Percentiles rank a stretch among this genome's conserved stretches.
These are phyloP conservation scores for Anguilla marmorata DNA, from an alignment of 2,797 vertebrate species.

Conservation along the genomic window DNA sequence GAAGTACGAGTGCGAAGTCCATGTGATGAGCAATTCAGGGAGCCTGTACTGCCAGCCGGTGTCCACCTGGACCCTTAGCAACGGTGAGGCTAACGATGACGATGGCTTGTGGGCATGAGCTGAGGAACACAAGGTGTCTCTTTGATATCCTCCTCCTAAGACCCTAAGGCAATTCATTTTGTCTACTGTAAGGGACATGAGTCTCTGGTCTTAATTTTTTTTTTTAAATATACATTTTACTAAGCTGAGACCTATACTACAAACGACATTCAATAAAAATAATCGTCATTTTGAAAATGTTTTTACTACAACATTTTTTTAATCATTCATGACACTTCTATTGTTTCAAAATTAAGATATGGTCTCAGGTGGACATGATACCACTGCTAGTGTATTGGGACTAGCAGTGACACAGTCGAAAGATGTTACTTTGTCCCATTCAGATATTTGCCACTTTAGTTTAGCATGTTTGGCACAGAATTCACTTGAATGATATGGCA, in stretches of 20 bases:
- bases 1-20: constrained; percentile 76
- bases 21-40: constrained; percentile 70
- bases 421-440: not conserved
- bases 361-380: not conserved
- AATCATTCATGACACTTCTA: too few relatives aligned
- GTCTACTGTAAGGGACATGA: too few relatives aligned
- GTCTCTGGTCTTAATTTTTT: too few relatives aligned
- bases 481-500: not conserved
- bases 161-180: too few relatives aligned
- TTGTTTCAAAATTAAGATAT: too few relatives aligned
- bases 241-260: too few relatives aligned
- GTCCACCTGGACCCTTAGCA: constrained; percentile 80
- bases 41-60: constrained; percentile 76
- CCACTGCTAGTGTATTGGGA: not conserved
- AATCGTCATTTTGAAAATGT: too few relatives aligned
- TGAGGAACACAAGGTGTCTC: not conserved
- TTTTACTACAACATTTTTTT: too few relatives aligned
- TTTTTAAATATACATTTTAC: too few relatives aligned
- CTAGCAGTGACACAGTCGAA: not conserved
- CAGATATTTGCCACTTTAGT: not conserved
- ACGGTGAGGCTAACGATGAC: constrained; percentile 68
- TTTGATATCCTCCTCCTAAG: not conserved
- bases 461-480: not conserved
- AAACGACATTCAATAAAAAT: too few relatives aligned
- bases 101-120: not conserved